A percentile compares a stretch with the other conserved stretches of the same genome.
These are phyloP conservation scores for Mystacornis crossleyi DNA, from an alignment of 2,113 vertebrate species.

Conservation along the genomic window DNA sequence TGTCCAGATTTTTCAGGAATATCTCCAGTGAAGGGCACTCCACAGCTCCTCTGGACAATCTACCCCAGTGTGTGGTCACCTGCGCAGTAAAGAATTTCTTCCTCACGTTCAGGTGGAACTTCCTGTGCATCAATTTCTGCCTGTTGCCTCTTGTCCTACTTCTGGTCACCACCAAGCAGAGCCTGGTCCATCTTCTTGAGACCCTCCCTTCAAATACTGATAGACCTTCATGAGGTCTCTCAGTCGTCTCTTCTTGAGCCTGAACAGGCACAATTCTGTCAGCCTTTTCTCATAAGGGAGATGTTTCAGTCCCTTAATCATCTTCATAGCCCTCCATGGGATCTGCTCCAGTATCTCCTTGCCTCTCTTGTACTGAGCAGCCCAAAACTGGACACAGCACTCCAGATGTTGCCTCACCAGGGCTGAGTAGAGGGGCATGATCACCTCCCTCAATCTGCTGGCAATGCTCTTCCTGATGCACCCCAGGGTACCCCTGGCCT, in stretches of 20 bases:
- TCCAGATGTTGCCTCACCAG: background rate
- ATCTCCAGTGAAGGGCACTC: background rate
- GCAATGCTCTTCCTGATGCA: background rate
- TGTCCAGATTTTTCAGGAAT: background rate
- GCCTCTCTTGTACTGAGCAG: background rate
- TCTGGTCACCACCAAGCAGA: background rate
- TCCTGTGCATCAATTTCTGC: background rate
- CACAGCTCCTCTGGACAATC: background rate
- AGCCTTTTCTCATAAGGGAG: background rate
- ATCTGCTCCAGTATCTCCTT: background rate
- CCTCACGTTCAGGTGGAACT: background rate
- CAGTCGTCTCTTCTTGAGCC: accelerated
- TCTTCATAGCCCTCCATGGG: background rate
- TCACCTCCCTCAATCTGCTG: background rate
- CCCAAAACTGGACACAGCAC: background rate
- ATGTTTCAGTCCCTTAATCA: background rate
- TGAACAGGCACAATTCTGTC: background rate
- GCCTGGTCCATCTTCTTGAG: no score
- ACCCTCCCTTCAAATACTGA: no score
- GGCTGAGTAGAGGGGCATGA: background rate
- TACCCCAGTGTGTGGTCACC: background rate
- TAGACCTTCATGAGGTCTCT: no score
- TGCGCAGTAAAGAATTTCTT: background rate
- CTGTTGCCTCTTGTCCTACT: accelerated
- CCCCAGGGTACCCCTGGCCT: background rate